phyloP scores from a whole-genome alignment of 2,797 vertebrate genomes.

The Sebastes elongatus region DNA sequence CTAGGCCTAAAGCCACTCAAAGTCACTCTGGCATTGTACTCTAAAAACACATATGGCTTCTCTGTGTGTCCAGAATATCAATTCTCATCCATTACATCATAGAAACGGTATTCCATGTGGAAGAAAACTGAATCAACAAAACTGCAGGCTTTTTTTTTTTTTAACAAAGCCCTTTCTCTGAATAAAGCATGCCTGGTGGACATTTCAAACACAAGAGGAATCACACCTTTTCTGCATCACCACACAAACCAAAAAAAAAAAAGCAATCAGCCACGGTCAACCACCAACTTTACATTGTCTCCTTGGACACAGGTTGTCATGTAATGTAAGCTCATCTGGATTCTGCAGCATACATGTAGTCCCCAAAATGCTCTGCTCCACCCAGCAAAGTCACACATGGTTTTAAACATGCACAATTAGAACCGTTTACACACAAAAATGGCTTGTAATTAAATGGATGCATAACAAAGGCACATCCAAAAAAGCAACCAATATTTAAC shows the following conservation, averaged over 20 bases:
- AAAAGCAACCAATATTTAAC: slow-evolving; percentile 45
- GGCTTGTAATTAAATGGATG: slow-evolving; percentile 7
- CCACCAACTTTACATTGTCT: slow-evolving; percentile 78
- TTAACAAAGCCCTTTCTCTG: neutral
- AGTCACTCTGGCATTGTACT: slow-evolving; percentile 40
- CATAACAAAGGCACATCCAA: slow-evolving; percentile 60
- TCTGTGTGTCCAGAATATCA: slow-evolving; percentile 65
- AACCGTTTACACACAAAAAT: slow-evolving; percentile 1
- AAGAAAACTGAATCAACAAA: slow-evolving; percentile 48
- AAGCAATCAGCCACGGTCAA: slow-evolving; percentile 67
- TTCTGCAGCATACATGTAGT: slow-evolving; percentile 45
- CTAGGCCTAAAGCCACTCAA: slow-evolving; percentile 47
- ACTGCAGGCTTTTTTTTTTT: slow-evolving; percentile 38
- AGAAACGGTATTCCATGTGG: slow-evolving; percentile 44
- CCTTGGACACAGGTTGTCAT: slow-evolving; percentile 59
- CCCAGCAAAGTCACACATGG: slow-evolving; percentile 57
- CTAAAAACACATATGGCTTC: slow-evolving; percentile 58
- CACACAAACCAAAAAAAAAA: slow-evolving; percentile 41
- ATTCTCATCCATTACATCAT: slow-evolving; percentile 69
- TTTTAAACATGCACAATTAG: slow-evolving; percentile 40
- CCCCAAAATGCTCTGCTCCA: slow-evolving; percentile 37
- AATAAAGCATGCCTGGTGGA: slow-evolving; percentile 26
- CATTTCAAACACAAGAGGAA: slow-evolving; percentile 43
- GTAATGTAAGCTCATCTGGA: slow-evolving; percentile 49
- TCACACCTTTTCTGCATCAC: slow-evolving; percentile 58